Evolutionary conservation across 37 sponge, comb jelly and placozoan genomes (phyloP).

Genomic region (Eunapius fragilis): DNA sequence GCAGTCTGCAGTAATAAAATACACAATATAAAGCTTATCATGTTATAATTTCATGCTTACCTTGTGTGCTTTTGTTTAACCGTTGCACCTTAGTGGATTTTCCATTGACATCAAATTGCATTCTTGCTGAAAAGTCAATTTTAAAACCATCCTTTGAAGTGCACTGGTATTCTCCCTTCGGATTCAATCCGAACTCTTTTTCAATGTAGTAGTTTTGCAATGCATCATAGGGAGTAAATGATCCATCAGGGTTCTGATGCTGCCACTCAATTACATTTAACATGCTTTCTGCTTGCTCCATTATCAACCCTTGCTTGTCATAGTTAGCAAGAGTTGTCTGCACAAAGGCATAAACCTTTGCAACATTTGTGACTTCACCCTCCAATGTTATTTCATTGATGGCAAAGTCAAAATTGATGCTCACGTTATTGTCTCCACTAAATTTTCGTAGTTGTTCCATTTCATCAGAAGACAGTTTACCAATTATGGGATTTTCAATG

Average conservation of each 20-base stretch:
- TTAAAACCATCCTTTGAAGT: background rate
- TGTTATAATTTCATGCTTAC: background rate
- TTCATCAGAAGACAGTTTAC: background rate
- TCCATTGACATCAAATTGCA: background rate
- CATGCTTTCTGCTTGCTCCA: conserved; percentile 21
- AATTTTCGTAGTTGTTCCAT: background rate
- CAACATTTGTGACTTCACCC: background rate
- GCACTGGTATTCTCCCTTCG: background rate
- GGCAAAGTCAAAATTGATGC: background rate
- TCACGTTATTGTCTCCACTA: background rate
- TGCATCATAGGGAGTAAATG: conserved; percentile 28
- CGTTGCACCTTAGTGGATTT: background rate
- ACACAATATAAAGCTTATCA: too few relatives aligned
- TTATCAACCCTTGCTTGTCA: background rate
- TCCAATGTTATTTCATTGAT: background rate
- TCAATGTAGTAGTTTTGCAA: conserved; percentile 44
- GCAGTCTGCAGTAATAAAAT: background rate
- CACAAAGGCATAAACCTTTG: background rate
- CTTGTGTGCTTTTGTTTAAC: background rate
- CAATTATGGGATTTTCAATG: background rate
- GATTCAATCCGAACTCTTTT: conserved; percentile 7
- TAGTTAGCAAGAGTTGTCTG: background rate
- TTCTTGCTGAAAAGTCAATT: background rate
- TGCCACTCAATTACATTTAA: conserved; percentile 33
- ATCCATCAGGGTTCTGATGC: conserved; percentile 7